Percentiles rank a stretch among this genome's conserved stretches.
These are phyloP conservation scores for Serilophus lunatus DNA, from an alignment of 2,113 vertebrate genomes.

Conservation along the genomic window DNA sequence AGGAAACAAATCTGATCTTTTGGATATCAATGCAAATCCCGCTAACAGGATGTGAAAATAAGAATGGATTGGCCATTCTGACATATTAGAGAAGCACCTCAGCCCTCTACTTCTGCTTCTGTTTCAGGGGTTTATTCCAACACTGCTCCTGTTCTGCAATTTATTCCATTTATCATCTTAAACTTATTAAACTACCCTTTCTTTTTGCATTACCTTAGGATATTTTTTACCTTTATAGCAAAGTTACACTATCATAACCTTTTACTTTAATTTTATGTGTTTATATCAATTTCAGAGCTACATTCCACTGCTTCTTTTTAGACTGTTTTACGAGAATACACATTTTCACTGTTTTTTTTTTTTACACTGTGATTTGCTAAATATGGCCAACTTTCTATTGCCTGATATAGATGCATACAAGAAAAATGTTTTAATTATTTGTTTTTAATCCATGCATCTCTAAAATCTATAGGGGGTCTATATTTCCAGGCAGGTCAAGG, in stretches of 20 bases:
- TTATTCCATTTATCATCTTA: neutral
- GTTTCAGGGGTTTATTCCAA: neutral
- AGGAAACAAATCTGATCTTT: conserved; percentile 5
- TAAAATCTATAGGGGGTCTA: neutral
- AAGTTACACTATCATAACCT: neutral
- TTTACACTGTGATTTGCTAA: neutral
- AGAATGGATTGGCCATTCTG: neutral
- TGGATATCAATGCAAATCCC: neutral
- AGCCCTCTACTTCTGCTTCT: neutral
- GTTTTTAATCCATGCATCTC: neutral
- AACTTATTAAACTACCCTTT: neutral
- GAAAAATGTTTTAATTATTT: neutral
- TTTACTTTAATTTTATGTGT: too few relatives aligned
- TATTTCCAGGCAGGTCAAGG: neutral
- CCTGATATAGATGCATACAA: neutral
- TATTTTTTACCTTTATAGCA: neutral
- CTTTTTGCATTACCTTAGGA: neutral
- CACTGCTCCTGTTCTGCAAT: neutral
- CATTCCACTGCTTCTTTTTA: neutral
- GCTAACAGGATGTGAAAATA: neutral
- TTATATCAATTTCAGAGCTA: neutral
- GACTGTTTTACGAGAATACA: neutral
- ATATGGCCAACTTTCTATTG: neutral
- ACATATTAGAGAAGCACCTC: neutral
- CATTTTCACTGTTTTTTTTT: neutral